These are phyloP conservation scores for Cyprinella venusta DNA, from an alignment of 2,797 vertebrate species.

Conservation along the genomic window DNA sequence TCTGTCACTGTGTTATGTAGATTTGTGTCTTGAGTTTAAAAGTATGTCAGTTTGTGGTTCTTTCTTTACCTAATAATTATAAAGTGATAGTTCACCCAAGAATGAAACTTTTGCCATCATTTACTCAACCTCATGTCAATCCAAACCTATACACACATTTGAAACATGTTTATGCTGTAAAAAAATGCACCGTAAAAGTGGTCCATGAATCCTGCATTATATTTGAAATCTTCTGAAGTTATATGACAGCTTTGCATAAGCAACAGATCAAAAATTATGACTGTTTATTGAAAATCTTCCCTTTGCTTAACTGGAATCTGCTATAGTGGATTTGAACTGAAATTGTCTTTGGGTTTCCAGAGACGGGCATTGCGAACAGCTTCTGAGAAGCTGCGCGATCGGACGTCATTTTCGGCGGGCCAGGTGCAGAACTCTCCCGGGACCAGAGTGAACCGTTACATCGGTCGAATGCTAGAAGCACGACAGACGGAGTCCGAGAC, in stretches of 20 bases:
- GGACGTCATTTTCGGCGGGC: slow-evolving; percentile 90
- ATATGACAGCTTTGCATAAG: neutral
- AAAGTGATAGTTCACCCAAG: neutral
- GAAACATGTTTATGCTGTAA: neutral
- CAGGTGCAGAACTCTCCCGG: slow-evolving; percentile 86
- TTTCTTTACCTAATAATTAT: slow-evolving; percentile 38
- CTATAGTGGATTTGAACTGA: neutral
- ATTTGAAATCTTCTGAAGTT: neutral
- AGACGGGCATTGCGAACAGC: slow-evolving; percentile 91
- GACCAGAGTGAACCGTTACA: slow-evolving; percentile 93
- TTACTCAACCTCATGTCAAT: neutral
- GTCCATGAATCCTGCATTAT: neutral
- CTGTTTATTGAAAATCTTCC: neutral
- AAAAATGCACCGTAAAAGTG: neutral
- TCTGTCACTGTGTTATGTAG: slow-evolving; percentile 24
- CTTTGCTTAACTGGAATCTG: neutral
- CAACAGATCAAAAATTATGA: neutral
- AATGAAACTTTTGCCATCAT: neutral
- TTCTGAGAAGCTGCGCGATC: slow-evolving; percentile 92
- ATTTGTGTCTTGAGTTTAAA: neutral
- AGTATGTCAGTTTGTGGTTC: slow-evolving; percentile 36
- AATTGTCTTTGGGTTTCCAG: slow-evolving; percentile 68
- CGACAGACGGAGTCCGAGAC: slow-evolving; percentile 93
- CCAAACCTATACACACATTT: neutral
- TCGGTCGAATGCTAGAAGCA: slow-evolving; percentile 93